Evolutionary conservation across 2,888 invertebrate species (phyloP), one percentile per base, ranked within the genome.

Genomic region (Ophraella communa): DNA sequence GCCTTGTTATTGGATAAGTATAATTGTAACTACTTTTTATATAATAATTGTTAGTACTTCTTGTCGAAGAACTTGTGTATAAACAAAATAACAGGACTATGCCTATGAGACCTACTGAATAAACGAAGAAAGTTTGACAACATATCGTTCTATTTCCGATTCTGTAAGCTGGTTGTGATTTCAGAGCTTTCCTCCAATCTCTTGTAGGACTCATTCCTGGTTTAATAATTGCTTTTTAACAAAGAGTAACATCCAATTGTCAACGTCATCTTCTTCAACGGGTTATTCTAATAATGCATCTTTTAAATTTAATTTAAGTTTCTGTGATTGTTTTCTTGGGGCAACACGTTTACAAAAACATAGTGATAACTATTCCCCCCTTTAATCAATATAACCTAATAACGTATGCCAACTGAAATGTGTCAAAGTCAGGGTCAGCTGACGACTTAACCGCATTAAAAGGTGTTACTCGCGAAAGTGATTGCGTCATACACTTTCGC

Each of bases 101-200:
- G 44, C 91, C 87, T 35, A 90, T 83, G 65, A 91, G 80, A 2
- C 88, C 84, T 21, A 94, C 85, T 24, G 92, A 79, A 66, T 90
- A 84, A 27, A 93, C 85, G 76, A 92, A 91, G 73, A 93, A 91
- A 44, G 92, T 92, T 80, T 96, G 96, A 71, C 94, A 86, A 70
- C 93, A 87, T 62, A 96, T 88, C 11, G 90, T 89, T 62, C 94
- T 89, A 79, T 94, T 95, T 20, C 96, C 91, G 62, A 81, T 79
- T 73, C 96, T 86, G 80, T 96, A 96, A 0, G 94, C 90, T 54
- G 94, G 91, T 23, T 95, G 95, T 53, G 92, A 90, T 49, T 92
- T 88, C 45, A 96, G 86, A 8, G 94, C 93, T 79, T 93, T 91
- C 74, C 95, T 89, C 95, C 96, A 96, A 79, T 96, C 95, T 71